Evolutionary conservation across 1,140 invertebrate genomes (phyloP).

Genomic region (Drosophila hydei): DNA sequence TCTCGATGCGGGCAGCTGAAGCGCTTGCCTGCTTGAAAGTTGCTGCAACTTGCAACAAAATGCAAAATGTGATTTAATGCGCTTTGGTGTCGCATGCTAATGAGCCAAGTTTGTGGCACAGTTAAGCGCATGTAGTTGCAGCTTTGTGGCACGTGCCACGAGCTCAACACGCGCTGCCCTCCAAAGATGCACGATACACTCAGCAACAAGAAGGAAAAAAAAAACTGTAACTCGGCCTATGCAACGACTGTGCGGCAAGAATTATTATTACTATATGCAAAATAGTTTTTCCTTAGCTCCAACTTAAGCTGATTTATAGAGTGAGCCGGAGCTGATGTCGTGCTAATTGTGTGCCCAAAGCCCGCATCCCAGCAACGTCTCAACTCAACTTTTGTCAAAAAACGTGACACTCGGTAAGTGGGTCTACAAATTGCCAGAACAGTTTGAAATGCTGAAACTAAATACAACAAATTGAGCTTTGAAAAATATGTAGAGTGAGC

Average conservation of each 20-base stretch:
- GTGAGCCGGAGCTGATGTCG: conserved; percentile 33
- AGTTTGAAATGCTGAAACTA: no score
- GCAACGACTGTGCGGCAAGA: conserved; percentile 22
- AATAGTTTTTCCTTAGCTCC: conserved; percentile 32
- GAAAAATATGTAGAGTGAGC: no score
- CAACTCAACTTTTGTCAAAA: not conserved
- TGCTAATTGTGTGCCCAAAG: conserved; percentile 47
- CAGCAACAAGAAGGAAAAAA: conserved; percentile 1
- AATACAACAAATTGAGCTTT: no score
- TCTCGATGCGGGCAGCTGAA: conserved; percentile 6
- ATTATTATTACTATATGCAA: conserved; percentile 39
- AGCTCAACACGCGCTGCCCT: conserved; percentile 28
- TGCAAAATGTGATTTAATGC: conserved; percentile 56
- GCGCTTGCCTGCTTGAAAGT: conserved; percentile 17
- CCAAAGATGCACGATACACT: conserved; percentile 18
- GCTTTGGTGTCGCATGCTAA: conserved; percentile 51
- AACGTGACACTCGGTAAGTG: conserved; percentile 34
- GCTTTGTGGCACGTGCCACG: conserved; percentile 44
- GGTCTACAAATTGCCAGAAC: not conserved
- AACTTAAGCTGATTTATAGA: conserved; percentile 37
- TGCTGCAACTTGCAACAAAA: conserved; percentile 33
- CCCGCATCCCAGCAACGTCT: conserved; percentile 3
- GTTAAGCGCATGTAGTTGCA: conserved; percentile 20
- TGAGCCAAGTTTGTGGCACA: conserved; percentile 42
- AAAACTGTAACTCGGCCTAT: conserved; percentile 9